Percentiles rank a stretch among this genome's conserved stretches.
Conservation (phyloP, 1,140 invertebrate species). For the Sminthurides bifidus region DNA sequence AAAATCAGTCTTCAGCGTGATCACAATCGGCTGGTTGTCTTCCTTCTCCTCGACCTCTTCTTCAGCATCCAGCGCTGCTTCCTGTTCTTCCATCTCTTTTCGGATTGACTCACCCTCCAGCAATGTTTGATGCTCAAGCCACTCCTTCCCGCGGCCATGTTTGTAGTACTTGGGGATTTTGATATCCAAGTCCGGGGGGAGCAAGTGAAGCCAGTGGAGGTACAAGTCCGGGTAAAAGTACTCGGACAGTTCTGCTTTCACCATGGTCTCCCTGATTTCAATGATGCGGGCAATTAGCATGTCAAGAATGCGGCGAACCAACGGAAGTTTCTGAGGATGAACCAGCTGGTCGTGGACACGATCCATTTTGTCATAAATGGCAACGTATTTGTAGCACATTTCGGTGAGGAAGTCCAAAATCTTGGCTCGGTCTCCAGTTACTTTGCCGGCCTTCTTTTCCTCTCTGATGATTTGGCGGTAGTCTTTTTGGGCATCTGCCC, state of each 20-base stretch:
- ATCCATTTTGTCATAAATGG: conserved; percentile 44
- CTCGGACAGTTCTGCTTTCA: conserved; percentile 13
- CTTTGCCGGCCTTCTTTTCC: background rate
- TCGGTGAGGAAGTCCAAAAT: conserved; percentile 3
- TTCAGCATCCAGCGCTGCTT: background rate
- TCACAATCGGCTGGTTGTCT: conserved; percentile 8
- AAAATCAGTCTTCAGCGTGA: background rate
- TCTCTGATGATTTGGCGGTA: background rate
- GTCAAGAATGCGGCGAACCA: conserved; percentile 67
- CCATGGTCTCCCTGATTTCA: conserved; percentile 37
- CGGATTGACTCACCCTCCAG: background rate
- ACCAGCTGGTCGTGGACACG: conserved; percentile 78
- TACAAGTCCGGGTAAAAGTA: conserved; percentile 44
- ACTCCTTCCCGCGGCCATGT: conserved; percentile 27
- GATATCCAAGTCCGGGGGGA: conserved; percentile 42
- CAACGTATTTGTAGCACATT: conserved; percentile 14
- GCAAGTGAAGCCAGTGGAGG: conserved; percentile 16
- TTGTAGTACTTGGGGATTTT: conserved; percentile 40
- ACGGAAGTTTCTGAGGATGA: conserved; percentile 78
- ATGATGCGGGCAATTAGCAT: conserved; percentile 58
- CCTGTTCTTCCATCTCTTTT: background rate
- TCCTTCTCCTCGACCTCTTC: conserved; percentile 9
- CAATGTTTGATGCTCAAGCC: conserved; percentile 3
- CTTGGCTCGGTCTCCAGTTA: background rate
- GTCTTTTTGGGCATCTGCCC: conserved; percentile 15